Evolutionary conservation across 1,140 invertebrate genomes (phyloP).

Genomic region (Sinella curviseta): DNA sequence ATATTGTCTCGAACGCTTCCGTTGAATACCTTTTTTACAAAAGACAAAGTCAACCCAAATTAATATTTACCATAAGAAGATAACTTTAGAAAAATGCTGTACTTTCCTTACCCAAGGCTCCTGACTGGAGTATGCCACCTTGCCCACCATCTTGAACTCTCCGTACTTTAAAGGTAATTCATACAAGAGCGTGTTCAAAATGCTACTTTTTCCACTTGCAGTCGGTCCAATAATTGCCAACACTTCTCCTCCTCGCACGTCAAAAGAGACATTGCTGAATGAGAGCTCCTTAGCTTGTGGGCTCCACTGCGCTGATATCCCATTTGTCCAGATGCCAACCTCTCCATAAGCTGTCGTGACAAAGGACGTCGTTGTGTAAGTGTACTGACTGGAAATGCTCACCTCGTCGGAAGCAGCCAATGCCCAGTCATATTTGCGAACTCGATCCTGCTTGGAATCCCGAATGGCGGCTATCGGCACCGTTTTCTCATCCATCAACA

Average conservation of each 20-base stretch:
- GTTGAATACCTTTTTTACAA: slow-evolving; percentile 10
- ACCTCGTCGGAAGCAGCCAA: neutral
- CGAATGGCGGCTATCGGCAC: neutral
- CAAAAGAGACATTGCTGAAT: slow-evolving; percentile 5
- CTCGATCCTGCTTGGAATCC: neutral
- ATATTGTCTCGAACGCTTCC: slow-evolving; percentile 14
- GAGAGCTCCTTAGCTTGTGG: neutral
- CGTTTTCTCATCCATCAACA: neutral
- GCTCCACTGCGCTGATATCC: neutral
- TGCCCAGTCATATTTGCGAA: neutral
- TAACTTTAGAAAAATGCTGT: no score
- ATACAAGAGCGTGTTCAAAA: neutral
- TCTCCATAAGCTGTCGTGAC: neutral
- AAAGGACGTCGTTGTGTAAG: neutral
- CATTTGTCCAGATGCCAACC: neutral
- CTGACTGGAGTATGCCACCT: neutral
- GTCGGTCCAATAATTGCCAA: slow-evolving; percentile 1
- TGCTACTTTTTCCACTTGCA: neutral
- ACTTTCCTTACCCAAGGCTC: slow-evolving; percentile 20
- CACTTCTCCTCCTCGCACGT: neutral
- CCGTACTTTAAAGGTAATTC: neutral
- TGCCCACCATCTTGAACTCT: neutral
- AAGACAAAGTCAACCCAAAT: no score
- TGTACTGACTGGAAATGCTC: neutral
- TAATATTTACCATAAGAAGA: no score